Base-by-base conservation (phyloP, 2,113 vertebrate genomes). In the Tretioscincus oriximinensis region DNA sequence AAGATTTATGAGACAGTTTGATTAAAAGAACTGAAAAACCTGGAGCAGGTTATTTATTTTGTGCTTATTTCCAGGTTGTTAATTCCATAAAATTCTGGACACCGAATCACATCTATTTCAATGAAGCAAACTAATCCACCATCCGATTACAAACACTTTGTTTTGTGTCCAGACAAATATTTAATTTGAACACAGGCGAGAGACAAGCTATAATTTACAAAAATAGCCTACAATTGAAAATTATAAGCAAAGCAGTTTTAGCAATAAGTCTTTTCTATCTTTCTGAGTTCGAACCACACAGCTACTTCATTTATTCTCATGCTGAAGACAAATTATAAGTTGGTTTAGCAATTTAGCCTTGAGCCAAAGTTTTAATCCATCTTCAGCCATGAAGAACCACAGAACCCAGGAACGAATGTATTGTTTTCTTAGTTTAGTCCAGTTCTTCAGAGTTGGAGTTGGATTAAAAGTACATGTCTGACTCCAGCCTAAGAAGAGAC, bases 1-100 rank as follows among this genome's bases (percentile, higher is more conserved):
- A 86, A 91, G 82, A 91, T 92, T 89, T 90, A 91, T 84, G 73
- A 86, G 67, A 75, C 47, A 60, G n/a, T 74, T 91, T 87, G 81
- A 83, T 80, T 84, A 65, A 86, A 85, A 80, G 5, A 21, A 80
- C 31, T 70, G 47, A 78, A 91, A 58, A 91, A 16, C 16, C 29
- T 76, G 69, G 82, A 83, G 24, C 41, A 83, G 82, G 65, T 84
- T 78, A 84, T 70, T 86, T 84, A 69, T 29, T 87, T 87, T 86
- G 35, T n/a, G 65, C 76, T 89, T 78, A 81, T 83, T 89, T 20
- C 41, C 35, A 1, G 18, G 4, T 88, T 81, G 76, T 77, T 91
- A 84, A 87, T 87, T 89, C 66, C 77, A 26, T 8, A 29, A 49
- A 61, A 28, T 5, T 47, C 80, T 85, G 77, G 80, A 74, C 47